Evolutionary conservation across 2,888 invertebrate species (phyloP).

Genomic region (Himalopsyche japonica): DNA sequence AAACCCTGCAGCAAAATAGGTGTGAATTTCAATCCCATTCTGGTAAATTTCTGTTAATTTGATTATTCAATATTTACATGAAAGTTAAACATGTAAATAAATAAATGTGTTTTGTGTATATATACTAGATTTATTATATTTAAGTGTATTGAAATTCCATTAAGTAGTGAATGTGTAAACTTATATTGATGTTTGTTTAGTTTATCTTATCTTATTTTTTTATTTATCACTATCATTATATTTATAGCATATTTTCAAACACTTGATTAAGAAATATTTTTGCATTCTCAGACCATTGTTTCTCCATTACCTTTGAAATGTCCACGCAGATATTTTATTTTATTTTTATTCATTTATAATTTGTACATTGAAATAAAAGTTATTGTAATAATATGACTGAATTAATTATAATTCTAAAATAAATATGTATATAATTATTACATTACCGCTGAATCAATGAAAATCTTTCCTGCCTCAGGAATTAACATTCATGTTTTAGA

Average conservation of each 20-base stretch:
- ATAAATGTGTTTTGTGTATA: not conserved
- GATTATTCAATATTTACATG: not conserved
- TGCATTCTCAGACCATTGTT: not conserved
- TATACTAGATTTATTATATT: not conserved
- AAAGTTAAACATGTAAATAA: not conserved
- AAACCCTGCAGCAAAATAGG: too few species aligned
- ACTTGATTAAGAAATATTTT: slow-evolving; percentile 26
- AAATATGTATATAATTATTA: slow-evolving; percentile 21
- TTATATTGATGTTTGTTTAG: slow-evolving; percentile 39
- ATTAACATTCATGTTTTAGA: not conserved
- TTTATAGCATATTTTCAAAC: slow-evolving; percentile 38
- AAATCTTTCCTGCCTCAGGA: not conserved
- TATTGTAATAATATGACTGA: slow-evolving; percentile 18
- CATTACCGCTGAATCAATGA: slow-evolving; percentile 11
- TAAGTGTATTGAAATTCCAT: not conserved
- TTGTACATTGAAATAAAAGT: slow-evolving; percentile 9
- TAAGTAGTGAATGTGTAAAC: not conserved
- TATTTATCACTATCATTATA: slow-evolving; percentile 24
- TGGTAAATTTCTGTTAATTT: not conserved
- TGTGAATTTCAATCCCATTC: not conserved
- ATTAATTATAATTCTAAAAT: slow-evolving; percentile 25
- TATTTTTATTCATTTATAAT: not conserved
- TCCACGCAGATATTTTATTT: not conserved
- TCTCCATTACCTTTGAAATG: not conserved
- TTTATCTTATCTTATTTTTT: slow-evolving; percentile 24